Base-by-base conservation (phyloP, 1,140 invertebrate species). In the Trichonephila clavata region DNA sequence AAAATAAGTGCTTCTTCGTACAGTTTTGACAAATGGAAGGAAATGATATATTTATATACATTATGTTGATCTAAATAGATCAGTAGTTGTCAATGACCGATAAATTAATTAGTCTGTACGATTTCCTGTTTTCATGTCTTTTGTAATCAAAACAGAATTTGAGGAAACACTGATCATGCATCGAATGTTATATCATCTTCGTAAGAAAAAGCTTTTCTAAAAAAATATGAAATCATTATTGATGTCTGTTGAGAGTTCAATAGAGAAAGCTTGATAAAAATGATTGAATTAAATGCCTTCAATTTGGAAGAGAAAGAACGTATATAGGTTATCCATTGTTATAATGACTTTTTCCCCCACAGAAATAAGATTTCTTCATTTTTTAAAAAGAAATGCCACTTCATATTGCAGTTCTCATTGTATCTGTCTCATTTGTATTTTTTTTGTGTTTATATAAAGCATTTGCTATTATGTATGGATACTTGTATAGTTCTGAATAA, bases 131-230 rank as follows among this genome's bases (percentile, higher is more conserved):
- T 68, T 68, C 8, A 24, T 68, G 65, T 14, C 65, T 14, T n/a
- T 24, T n/a, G 24, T 68, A 21, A 68, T 24, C n/a, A 24, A 68
- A 24, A 68, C 50, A 24, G n/a, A 68, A 68, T 68, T 68, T 68
- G n/a, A 68, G 65, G 65, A 68, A 68, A 68, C 24, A 68, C 65
- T 68, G 65, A 68, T 24, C n/a, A 68, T 68, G 65, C 65, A 68
- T 68, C 65, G n/a, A n/a, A 24, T 13, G 8, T 27, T 68, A 24
- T 5, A 24, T 14, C n/a, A 68, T 68, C 24, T 68, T 24, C 65
- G n/a, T 10, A n/a, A 68, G 1, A 68, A n/a, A 68, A 21, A 27
- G 65, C 2, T n/a, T 68, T 24, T 24, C 24, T 68, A n/a, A 68
- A 14, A 68, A 65, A 13, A 68, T 68, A 2, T 68, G 13, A 24